Evolutionary conservation across 2,113 vertebrate genomes (phyloP).

Genomic region (Orientallactaga bullata): DNA sequence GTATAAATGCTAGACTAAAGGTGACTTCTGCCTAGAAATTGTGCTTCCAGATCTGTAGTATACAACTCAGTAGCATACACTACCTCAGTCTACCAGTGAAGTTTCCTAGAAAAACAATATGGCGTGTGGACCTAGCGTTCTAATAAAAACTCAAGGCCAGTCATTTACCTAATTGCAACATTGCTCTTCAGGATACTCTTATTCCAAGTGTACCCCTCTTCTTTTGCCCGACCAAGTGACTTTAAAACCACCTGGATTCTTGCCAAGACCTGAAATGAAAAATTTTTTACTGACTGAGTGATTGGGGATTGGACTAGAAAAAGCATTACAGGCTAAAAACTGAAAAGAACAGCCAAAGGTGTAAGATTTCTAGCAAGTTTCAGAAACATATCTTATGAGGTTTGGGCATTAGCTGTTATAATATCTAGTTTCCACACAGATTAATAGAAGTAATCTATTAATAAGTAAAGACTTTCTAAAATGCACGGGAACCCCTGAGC

Average conservation of each 20-base stretch:
- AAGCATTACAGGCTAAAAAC: slow-evolving; percentile 83
- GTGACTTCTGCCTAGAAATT: slow-evolving; percentile 53
- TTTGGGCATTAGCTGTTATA: slow-evolving; percentile 64
- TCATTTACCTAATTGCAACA: slow-evolving; percentile 96
- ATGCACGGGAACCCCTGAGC: slow-evolving; percentile 61
- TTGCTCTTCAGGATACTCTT: slow-evolving; percentile 93
- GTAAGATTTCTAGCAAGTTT: slow-evolving; percentile 76
- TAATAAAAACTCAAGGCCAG: slow-evolving; percentile 95
- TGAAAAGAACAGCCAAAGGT: slow-evolving; percentile 82
- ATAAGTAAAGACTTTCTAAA: slow-evolving; percentile 82
- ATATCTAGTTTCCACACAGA: slow-evolving; percentile 79
- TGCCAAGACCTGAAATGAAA: slow-evolving; percentile 86
- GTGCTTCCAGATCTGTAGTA: slow-evolving; percentile 77
- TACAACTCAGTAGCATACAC: slow-evolving; percentile 86
- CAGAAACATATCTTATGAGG: slow-evolving; percentile 69
- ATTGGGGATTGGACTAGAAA: slow-evolving; percentile 83
- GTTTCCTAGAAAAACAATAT: slow-evolving; percentile 90
- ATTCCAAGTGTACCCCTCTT: slow-evolving; percentile 90
- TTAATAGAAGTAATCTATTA: slow-evolving; percentile 79
- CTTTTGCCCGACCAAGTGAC: slow-evolving; percentile 86
- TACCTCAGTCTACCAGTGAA: slow-evolving; percentile 85
- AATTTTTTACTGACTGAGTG: slow-evolving; percentile 83
- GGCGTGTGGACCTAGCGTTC: slow-evolving; percentile 91
- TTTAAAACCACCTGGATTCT: slow-evolving; percentile 87
- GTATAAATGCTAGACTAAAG: slow-evolving; percentile 78